These are phyloP conservation scores for Hippocampus barbouri DNA, from an alignment of 2,113 vertebrate species.

Conservation along the genomic window DNA sequence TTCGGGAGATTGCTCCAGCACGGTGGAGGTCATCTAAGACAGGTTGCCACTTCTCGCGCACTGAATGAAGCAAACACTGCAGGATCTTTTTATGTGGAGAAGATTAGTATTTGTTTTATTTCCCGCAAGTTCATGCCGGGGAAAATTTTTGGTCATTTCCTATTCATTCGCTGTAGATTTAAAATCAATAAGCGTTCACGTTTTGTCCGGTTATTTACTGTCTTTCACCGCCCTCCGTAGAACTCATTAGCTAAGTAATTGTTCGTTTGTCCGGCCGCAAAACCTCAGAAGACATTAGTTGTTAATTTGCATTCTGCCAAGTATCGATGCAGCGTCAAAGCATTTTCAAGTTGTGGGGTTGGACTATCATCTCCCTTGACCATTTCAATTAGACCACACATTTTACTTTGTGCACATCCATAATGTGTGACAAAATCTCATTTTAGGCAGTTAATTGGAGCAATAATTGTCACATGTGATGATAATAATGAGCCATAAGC, in stretches of 20 bases:
- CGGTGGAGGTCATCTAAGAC: too few species aligned
- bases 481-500: not conserved
- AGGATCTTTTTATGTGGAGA: too few species aligned
- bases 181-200: constrained; percentile 12
- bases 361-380: not conserved
- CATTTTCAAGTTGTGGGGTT: constrained; percentile 20
- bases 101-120: not conserved
- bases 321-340: constrained; percentile 11
- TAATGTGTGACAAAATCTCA: constrained; percentile 7
- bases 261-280: constrained; percentile 1
- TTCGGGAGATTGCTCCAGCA: too few species aligned
- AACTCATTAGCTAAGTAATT: not conserved
- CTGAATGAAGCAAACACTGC: too few species aligned
- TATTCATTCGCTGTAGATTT: constrained; percentile 3
- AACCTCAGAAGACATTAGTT: not conserved
- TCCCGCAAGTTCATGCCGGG: not conserved
- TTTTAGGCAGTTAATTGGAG: constrained; percentile 20
- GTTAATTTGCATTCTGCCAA: constrained; percentile 9
- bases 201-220: constrained; percentile 21
- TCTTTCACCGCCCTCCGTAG: constrained; percentile 1
- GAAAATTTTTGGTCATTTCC: not conserved
- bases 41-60: too few species aligned
- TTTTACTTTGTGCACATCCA: constrained; percentile 10
- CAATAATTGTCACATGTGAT: constrained; percentile 1
- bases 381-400: constrained; percentile 6